A percentile compares a stretch with the other conserved stretches of the same genome.
These are phyloP conservation scores for Chrysolina oricalcia DNA, from an alignment of 2,888 invertebrate species.

Conservation along the genomic window DNA sequence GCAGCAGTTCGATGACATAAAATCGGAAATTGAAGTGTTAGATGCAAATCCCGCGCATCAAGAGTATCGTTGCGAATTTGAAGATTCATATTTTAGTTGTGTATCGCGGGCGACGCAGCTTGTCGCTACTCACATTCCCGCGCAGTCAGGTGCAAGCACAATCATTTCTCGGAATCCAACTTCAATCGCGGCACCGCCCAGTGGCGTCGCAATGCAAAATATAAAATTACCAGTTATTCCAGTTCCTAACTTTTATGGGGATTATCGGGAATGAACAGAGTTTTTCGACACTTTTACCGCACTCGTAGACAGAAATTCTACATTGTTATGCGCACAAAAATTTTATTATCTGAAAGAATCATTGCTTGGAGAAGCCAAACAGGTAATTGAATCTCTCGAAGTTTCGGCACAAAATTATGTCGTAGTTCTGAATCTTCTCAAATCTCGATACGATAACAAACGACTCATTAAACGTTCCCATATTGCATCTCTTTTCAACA, in stretches of 20 bases:
- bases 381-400: no score
- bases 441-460: conserved; percentile 45
- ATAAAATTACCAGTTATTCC: conserved; percentile 12
- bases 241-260: no score
- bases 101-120: conserved; percentile 20
- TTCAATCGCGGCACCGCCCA: background rate
- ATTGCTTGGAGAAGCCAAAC: background rate
- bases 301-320: background rate
- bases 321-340: background rate
- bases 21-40: conserved; percentile 10
- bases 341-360: conserved; percentile 21
- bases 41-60: background rate
- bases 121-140: background rate
- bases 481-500: conserved; percentile 36
- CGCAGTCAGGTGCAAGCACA: background rate
- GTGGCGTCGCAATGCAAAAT: conserved; percentile 10
- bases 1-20: background rate
- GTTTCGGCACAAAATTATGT: conserved; percentile 39
- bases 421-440: conserved; percentile 36
- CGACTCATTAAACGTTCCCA: conserved; percentile 42
- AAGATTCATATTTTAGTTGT: conserved; percentile 23
- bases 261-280: background rate
- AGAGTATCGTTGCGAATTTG: conserved; percentile 6
- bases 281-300: conserved; percentile 11
- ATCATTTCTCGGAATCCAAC: background rate